Evolutionary conservation across 2,888 invertebrate genomes (phyloP), one percentile per base, ranked within the genome.

Genomic region (Pammene fasciana): DNA sequence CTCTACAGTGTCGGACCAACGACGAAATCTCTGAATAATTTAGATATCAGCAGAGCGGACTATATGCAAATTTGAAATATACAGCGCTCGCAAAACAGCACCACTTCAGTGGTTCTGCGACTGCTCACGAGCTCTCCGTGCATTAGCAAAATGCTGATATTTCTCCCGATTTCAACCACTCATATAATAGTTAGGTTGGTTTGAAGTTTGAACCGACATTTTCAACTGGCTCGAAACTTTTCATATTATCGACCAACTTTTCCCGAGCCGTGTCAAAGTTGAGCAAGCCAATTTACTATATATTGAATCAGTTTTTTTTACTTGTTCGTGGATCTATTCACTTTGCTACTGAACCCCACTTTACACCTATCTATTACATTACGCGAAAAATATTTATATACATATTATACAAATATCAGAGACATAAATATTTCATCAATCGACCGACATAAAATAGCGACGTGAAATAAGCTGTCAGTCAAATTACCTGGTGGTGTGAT

Each of bases 21-120:
- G 14, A 38, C 61, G 55, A 61, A 67, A 26, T 41, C 46, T 38
- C 38, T 61, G 61, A 61, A 61, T 61, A 61, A 67, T 67, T 67
- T 61, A 67, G n/a, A 14, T 34, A 34, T 46, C 26, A 26, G 26
- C 26, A 26, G 43, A 56, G 60, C 14, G 45, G 18, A 18, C 52
- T 13, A 45, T 18, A 36, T 38, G 67, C 48, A 56, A 67, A 61
- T 48, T 56, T 36, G 41, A 36, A 64, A 68, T 50, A 68, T 56
- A 68, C 46, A 41, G 52, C 34, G 34, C n/a, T 43, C 26, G n/a
- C 26, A 52, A 8, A 59, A 45, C 59, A 59, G 36, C 38, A 26
- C n/a, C 34, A 60, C 45, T 14, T 34, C 34, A 34, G 6, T 26
- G 26, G 26, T 26, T 26, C 26, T 26, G 2, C 26, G 26, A 26